phyloP scores from a whole-genome alignment of 2,888 invertebrate species.

The Pteria penguin region DNA sequence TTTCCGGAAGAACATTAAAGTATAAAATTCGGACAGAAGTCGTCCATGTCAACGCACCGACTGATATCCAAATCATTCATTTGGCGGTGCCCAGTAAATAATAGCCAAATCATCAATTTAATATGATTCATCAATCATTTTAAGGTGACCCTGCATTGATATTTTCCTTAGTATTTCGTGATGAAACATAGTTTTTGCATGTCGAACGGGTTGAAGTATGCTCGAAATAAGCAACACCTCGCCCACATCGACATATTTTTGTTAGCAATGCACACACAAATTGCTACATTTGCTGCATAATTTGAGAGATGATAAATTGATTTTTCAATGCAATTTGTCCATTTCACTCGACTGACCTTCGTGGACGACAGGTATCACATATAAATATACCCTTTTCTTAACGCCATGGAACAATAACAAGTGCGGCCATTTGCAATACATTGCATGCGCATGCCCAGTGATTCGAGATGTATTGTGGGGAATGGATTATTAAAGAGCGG shows the following conservation, averaged over 20 bases:
- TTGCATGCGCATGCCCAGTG: conserved; percentile 78
- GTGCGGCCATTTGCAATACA: conserved; percentile 98
- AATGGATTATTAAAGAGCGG: too few relatives aligned
- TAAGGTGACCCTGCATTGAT: too few relatives aligned
- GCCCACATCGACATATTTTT: not conserved
- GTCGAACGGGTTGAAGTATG: not conserved
- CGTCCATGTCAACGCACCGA: too few relatives aligned
- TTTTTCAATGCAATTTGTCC: conserved; percentile 2
- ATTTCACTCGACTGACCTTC: conserved; percentile 77
- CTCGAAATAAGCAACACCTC: not conserved
- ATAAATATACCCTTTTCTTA: conserved; percentile 82
- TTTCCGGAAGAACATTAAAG: too few relatives aligned
- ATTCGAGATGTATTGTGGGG: conserved; percentile 70
- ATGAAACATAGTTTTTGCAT: too few relatives aligned
- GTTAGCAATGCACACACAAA: not conserved
- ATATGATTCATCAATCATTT: too few relatives aligned
- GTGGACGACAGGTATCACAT: conserved; percentile 81
- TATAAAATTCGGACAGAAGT: too few relatives aligned
- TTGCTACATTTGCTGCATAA: too few relatives aligned
- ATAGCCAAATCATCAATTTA: too few relatives aligned
- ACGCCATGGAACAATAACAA: conserved; percentile 98
- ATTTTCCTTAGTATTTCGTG: too few relatives aligned
- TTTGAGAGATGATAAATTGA: not conserved
- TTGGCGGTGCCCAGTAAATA: too few relatives aligned
- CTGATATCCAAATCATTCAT: too few relatives aligned